Percentiles rank a stretch among this genome's conserved stretches.
Evolutionary conservation across 1,140 invertebrate species (phyloP).

Genomic region (Wiebesia pumilae): DNA sequence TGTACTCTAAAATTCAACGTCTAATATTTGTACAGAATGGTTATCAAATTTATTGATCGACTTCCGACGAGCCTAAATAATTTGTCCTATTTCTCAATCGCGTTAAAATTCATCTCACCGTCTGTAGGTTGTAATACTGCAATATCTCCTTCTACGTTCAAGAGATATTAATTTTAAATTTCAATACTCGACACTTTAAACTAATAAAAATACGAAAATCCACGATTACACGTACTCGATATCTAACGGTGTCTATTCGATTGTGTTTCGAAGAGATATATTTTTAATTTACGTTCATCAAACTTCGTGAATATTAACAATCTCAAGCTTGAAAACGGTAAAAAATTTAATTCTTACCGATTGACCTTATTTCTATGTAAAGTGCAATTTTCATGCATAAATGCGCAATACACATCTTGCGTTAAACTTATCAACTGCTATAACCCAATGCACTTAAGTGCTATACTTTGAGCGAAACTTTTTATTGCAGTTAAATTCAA

Average conservation of each 20-base stretch:
- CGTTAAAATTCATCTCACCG: too few relatives aligned
- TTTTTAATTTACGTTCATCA: neutral
- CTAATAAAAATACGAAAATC: neutral
- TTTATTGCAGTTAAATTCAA: conserved; percentile 41
- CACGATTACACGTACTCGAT: neutral
- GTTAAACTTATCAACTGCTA: conserved; percentile 47
- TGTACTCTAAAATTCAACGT: neutral
- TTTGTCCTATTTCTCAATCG: neutral
- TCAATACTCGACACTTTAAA: too few relatives aligned
- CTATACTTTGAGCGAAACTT: conserved; percentile 38
- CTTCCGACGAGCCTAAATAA: neutral
- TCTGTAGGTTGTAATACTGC: neutral
- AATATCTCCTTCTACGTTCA: neutral
- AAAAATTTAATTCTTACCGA: conserved; percentile 26
- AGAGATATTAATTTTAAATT: too few relatives aligned
- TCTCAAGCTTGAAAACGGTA: neutral
- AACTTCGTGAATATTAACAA: neutral
- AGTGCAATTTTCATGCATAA: conserved; percentile 37
- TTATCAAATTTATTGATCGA: neutral
- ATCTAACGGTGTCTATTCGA: neutral
- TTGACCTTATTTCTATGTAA: conserved; percentile 42
- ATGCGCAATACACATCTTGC: neutral
- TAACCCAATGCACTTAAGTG: conserved; percentile 30
- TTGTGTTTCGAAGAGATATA: neutral
- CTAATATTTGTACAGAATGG: neutral